phyloP scores from a whole-genome alignment of 1,140 invertebrate species.

The Onthophagus taurus region DNA sequence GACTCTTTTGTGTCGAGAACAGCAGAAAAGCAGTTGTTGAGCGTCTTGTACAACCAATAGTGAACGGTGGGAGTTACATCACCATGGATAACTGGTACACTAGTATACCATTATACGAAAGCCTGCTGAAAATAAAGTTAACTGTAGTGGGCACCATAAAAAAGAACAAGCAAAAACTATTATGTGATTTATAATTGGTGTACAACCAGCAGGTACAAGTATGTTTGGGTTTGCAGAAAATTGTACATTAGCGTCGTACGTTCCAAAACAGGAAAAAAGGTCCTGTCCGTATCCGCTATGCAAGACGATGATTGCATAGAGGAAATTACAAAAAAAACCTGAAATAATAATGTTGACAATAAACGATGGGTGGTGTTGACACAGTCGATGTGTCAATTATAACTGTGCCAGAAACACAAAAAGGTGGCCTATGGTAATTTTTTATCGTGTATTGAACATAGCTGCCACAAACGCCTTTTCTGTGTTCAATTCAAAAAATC shows the following conservation, averaged over 20 bases:
- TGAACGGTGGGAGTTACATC: slow-evolving; percentile 32
- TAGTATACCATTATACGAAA: slow-evolving; percentile 26
- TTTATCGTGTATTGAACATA: slow-evolving; percentile 7
- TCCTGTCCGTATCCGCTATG: slow-evolving; percentile 19
- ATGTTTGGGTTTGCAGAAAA: too few species aligned
- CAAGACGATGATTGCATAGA: slow-evolving; percentile 19
- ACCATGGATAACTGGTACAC: slow-evolving; percentile 37
- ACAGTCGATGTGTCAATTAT: slow-evolving; percentile 14
- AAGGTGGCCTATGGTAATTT: slow-evolving; percentile 11
- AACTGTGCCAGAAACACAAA: slow-evolving; percentile 8
- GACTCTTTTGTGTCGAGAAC: slow-evolving; percentile 29
- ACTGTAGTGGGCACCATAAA: slow-evolving; percentile 34
- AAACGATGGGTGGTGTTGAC: slow-evolving; percentile 6
- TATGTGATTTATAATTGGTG: slow-evolving; percentile 23
- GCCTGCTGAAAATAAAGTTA: slow-evolving; percentile 26
- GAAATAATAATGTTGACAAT: slow-evolving; percentile 23
- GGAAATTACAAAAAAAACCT: slow-evolving; percentile 20
- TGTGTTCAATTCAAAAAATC: slow-evolving; percentile 3
- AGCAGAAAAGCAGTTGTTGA: slow-evolving; percentile 14
- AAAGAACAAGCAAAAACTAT: slow-evolving; percentile 37
- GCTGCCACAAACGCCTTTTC: slow-evolving; percentile 8
- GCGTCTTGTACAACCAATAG: slow-evolving; percentile 12
- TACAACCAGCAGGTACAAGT: slow-evolving; percentile 1
- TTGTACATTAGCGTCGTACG: too few species aligned
- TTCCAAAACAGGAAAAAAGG: slow-evolving; percentile 11